Percentiles rank a stretch among this genome's conserved stretches.
Conservation (phyloP, 2,888 invertebrate genomes). For the Heteromurus nitidus region DNA sequence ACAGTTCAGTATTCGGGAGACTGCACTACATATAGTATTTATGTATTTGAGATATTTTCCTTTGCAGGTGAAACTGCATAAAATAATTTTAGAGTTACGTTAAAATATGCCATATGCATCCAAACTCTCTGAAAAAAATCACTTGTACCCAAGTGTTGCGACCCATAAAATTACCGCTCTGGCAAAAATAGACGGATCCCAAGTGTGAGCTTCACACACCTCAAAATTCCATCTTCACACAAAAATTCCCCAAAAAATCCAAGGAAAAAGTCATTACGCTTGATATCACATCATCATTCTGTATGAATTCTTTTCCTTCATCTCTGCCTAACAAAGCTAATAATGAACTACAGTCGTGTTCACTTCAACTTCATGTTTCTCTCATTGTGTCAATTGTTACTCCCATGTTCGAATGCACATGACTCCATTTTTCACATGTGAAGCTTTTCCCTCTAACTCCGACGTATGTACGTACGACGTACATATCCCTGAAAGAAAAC, state of each 20-base stretch:
- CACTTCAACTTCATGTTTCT: conserved; percentile 33
- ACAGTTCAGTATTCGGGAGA: too few species aligned
- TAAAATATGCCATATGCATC: too few species aligned
- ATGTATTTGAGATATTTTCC: too few species aligned
- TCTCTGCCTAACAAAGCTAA: conserved; percentile 53
- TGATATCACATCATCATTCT: conserved; percentile 38
- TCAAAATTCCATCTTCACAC: conserved; percentile 31
- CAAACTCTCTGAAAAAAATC: too few species aligned
- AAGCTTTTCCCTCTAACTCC: neutral
- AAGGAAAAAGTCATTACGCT: conserved; percentile 53
- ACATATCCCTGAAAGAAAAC: conserved; percentile 7
- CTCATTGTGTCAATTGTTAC: conserved; percentile 49
- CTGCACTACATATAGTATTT: too few species aligned
- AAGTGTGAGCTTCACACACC: conserved; percentile 15
- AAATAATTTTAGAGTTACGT: too few species aligned
- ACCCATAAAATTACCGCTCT: conserved; percentile 19
- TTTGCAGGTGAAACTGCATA: too few species aligned
- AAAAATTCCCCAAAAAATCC: conserved; percentile 23
- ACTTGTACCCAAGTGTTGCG: too few species aligned
- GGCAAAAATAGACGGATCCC: neutral
- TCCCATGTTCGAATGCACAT: conserved; percentile 35
- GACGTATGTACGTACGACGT: neutral
- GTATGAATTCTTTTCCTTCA: neutral
- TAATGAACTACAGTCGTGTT: conserved; percentile 49
- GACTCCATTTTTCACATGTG: conserved; percentile 39